Percentiles rank a stretch among this genome's conserved stretches.
phyloP scores from a whole-genome alignment of 2,113 vertebrate species.

The Ochotona curzoniae region DNA sequence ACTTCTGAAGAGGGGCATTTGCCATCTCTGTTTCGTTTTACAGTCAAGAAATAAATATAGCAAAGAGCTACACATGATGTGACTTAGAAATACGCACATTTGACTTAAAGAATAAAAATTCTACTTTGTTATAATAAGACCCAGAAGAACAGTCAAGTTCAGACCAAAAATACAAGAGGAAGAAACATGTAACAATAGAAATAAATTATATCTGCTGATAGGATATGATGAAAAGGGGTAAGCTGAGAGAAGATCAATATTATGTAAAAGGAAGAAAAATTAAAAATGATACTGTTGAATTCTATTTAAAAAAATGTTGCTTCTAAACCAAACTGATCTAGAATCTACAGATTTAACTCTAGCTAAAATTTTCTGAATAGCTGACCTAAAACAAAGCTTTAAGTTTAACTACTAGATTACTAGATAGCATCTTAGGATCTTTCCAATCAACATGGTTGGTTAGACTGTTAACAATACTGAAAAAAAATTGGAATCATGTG shows the following conservation, averaged over 20 bases:
- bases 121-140: background rate
- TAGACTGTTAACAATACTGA: background rate
- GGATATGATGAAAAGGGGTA: background rate
- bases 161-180: background rate
- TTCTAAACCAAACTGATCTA: background rate
- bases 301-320: background rate
- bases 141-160: background rate
- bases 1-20: background rate
- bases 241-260: background rate
- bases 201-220: background rate
- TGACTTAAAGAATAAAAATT: background rate
- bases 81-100: background rate
- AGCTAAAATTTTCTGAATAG: conserved; percentile 13
- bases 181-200: background rate
- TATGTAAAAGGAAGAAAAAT: conserved; percentile 6
- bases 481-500: background rate
- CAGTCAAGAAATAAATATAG: background rate
- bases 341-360: conserved; percentile 31
- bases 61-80: background rate
- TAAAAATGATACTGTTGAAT: background rate
- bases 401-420: background rate
- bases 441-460: background rate
- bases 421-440: background rate
- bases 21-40: background rate
- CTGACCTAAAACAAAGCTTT: conserved; percentile 9